Evolutionary conservation across 2,888 invertebrate species (phyloP).

Genomic region (Cryptus viduatorius): DNA sequence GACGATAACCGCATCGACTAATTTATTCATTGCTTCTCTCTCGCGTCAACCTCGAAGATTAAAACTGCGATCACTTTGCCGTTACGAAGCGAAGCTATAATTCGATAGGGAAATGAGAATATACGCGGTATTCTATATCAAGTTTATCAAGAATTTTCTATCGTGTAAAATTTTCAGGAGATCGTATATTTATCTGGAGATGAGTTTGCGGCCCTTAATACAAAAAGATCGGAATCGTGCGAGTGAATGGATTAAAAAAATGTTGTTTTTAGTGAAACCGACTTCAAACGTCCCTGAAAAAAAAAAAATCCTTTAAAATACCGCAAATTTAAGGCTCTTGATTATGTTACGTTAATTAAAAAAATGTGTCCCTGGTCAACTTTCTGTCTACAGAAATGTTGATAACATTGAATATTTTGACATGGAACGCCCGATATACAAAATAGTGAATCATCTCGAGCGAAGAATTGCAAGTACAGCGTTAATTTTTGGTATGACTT

Average conservation of each 20-base stretch:
- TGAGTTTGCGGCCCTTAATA: too few relatives aligned
- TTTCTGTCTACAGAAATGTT: too few relatives aligned
- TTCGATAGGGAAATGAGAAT: slow-evolving; percentile 36
- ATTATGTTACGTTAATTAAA: too few relatives aligned
- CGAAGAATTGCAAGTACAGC: slow-evolving; percentile 52
- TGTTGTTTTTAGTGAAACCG: too few relatives aligned
- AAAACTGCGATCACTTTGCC: slow-evolving; percentile 53
- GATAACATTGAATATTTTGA: not conserved
- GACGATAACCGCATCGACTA: slow-evolving; percentile 55
- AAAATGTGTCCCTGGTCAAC: too few relatives aligned
- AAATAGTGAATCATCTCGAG: not conserved
- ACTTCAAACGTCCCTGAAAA: too few relatives aligned
- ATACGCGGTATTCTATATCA: not conserved
- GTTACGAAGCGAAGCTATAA: slow-evolving; percentile 51
- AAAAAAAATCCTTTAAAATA: too few relatives aligned
- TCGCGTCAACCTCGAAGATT: slow-evolving; percentile 44
- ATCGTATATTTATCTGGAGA: too few relatives aligned
- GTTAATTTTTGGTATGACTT: slow-evolving; percentile 43
- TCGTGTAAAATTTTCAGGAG: too few relatives aligned
- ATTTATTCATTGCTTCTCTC: slow-evolving; percentile 63
- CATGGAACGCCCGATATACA: not conserved
- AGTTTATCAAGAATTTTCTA: not conserved
- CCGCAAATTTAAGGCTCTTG: too few relatives aligned
- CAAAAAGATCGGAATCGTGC: too few relatives aligned
- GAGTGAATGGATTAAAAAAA: too few relatives aligned